Evolutionary conservation across 2,888 invertebrate genomes (phyloP).

Genomic region (Xestia ashworthii): DNA sequence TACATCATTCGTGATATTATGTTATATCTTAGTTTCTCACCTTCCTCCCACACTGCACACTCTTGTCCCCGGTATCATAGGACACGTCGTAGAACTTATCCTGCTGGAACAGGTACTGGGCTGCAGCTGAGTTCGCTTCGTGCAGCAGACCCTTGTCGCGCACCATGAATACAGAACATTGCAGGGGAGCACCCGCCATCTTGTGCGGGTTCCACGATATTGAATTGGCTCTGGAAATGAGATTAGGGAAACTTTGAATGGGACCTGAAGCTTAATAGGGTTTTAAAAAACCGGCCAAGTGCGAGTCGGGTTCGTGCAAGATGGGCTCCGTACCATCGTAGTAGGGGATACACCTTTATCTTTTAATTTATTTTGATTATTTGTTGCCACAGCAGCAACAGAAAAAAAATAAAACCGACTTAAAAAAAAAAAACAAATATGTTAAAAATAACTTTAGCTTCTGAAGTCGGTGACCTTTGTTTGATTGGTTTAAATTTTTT

Average conservation of each 20-base stretch:
- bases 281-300: neutral
- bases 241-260: neutral
- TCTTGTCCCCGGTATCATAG: constrained; percentile 96
- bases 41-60: constrained; percentile 97
- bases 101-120: constrained; percentile 95
- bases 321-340: too few relatives aligned
- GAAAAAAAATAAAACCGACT: too few relatives aligned
- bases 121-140: constrained; percentile 93
- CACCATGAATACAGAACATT: constrained; percentile 93
- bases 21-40: constrained; percentile 79
- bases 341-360: too few relatives aligned
- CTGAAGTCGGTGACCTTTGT: too few relatives aligned
- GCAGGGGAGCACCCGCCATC: constrained; percentile 95
- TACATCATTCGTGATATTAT: too few relatives aligned
- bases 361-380: too few relatives aligned
- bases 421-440: too few relatives aligned
- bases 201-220: constrained; percentile 97
- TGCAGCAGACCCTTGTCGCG: constrained; percentile 91
- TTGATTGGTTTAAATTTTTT: too few relatives aligned
- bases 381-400: too few relatives aligned
- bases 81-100: constrained; percentile 95
- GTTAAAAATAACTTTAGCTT: too few relatives aligned
- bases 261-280: neutral
- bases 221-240: constrained; percentile 92
- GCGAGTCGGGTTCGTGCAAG: too few relatives aligned